Conservation (phyloP, 2,888 invertebrate genomes). For the Eupithecia centaureata region DNA sequence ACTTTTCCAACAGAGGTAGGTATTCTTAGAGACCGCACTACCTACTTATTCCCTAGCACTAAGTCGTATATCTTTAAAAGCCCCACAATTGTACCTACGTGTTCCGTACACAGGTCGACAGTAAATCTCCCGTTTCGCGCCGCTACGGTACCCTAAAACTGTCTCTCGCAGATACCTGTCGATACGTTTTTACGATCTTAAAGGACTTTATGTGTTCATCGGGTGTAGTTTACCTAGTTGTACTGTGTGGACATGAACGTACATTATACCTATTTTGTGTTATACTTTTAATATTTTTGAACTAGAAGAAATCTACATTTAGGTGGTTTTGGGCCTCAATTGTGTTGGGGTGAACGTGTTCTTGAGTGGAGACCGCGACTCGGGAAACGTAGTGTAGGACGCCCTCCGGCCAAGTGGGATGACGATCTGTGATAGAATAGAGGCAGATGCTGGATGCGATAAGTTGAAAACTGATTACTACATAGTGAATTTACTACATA, state of each 20-base stretch:
- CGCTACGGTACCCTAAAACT: constrained; percentile 44
- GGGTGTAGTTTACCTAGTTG: constrained; percentile 36
- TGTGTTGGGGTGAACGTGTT: no score
- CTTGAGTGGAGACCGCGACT: no score
- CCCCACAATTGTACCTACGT: constrained; percentile 31
- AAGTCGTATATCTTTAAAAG: constrained; percentile 34
- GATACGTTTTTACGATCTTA: constrained; percentile 50
- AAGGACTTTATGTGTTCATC: constrained; percentile 49
- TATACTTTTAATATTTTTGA: no score
- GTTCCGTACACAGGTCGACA: constrained; percentile 38
- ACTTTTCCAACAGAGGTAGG: neutral
- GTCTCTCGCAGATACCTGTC: constrained; percentile 43
- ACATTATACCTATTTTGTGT: neutral
- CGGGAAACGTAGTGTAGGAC: no score
- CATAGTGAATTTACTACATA: no score
- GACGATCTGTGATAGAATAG: no score
- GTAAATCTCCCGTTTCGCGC: constrained; percentile 40
- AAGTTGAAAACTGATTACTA: no score
- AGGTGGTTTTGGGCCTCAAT: no score
- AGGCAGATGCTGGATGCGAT: no score
- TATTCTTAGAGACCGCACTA: neutral
- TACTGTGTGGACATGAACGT: neutral
- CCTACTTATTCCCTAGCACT: constrained; percentile 13
- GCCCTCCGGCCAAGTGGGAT: no score
- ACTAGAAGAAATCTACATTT: no score